Percentiles rank a stretch among this genome's conserved stretches.
Evolutionary conservation across 1,140 invertebrate species (phyloP).

Genomic region (Lucilia sericata): DNA sequence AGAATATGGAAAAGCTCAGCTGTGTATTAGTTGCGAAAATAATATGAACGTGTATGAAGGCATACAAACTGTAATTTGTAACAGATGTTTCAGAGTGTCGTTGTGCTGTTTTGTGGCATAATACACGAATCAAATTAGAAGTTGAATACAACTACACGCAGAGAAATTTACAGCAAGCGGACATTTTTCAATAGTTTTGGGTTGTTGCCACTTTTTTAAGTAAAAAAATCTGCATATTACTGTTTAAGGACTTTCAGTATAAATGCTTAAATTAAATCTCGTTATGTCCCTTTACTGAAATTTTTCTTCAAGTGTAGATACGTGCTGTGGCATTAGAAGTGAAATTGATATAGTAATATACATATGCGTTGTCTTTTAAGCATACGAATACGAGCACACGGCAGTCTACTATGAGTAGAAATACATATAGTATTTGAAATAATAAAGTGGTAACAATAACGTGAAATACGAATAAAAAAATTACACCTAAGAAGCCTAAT

Average conservation of each 20-base stretch:
- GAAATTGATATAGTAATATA: constrained; percentile 12
- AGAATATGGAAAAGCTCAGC: constrained; percentile 2
- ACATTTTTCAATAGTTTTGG: too few species aligned
- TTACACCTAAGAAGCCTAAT: not conserved
- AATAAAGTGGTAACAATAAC: too few species aligned
- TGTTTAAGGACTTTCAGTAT: too few species aligned
- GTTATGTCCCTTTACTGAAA: too few species aligned
- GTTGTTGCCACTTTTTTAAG: too few species aligned
- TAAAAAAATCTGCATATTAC: too few species aligned
- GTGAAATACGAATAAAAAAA: not conserved
- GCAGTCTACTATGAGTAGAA: too few species aligned
- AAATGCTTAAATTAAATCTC: too few species aligned
- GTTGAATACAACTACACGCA: not conserved
- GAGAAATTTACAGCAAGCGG: not conserved
- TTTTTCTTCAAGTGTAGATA: constrained; percentile 3
- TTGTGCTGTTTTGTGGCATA: not conserved
- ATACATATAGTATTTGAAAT: too few species aligned
- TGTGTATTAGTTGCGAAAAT: not conserved
- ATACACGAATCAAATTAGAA: not conserved
- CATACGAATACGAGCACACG: too few species aligned
- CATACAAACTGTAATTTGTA: constrained; percentile 26
- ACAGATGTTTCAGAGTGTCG: not conserved
- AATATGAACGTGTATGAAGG: not conserved
- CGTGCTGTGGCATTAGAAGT: not conserved
- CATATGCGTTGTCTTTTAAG: not conserved